Conservation (phyloP, 2,797 vertebrate species). For the Spondyliosoma cantharus region DNA sequence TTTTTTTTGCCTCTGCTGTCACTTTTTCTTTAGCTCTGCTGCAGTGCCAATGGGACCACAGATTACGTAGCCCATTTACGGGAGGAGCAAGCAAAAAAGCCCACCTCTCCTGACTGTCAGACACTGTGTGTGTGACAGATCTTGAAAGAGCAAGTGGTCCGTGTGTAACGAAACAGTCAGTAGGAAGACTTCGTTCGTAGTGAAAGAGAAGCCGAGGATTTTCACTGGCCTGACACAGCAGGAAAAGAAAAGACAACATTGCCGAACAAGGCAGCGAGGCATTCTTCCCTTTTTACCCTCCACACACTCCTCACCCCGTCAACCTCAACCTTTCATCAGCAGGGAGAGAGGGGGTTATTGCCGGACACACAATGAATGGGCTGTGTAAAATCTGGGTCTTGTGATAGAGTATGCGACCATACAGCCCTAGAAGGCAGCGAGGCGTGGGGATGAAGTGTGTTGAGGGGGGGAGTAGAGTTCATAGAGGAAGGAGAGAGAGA, state of each 20-base stretch:
- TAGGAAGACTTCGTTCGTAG: conserved; percentile 35
- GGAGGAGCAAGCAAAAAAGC: conserved; percentile 37
- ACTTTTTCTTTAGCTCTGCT: conserved; percentile 65
- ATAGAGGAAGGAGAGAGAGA: not conserved
- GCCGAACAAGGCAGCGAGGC: conserved; percentile 60
- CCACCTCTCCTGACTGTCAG: conserved; percentile 45
- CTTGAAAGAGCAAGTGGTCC: conserved; percentile 43
- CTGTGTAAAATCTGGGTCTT: conserved; percentile 84
- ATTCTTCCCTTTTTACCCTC: conserved; percentile 54
- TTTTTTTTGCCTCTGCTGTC: conserved; percentile 61
- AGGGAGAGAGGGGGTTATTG: conserved; percentile 49
- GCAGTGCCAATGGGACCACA: conserved; percentile 55
- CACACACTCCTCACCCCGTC: conserved; percentile 58
- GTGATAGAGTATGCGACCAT: conserved; percentile 74
- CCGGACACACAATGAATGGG: conserved; percentile 78
- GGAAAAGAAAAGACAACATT: conserved; percentile 71
- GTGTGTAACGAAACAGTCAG: conserved; percentile 33
- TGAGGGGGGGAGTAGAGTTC: conserved; percentile 5
- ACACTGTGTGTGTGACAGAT: conserved; percentile 35
- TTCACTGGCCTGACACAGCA: conserved; percentile 56
- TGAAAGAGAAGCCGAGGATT: conserved; percentile 55
- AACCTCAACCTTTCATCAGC: conserved; percentile 66
- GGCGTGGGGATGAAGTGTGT: conserved; percentile 39
- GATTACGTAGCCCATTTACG: conserved; percentile 69
- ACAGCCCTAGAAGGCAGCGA: conserved; percentile 45